These are phyloP conservation scores for Synanthedon formicaeformis DNA, from an alignment of 2,888 invertebrate genomes.

Conservation along the genomic window DNA sequence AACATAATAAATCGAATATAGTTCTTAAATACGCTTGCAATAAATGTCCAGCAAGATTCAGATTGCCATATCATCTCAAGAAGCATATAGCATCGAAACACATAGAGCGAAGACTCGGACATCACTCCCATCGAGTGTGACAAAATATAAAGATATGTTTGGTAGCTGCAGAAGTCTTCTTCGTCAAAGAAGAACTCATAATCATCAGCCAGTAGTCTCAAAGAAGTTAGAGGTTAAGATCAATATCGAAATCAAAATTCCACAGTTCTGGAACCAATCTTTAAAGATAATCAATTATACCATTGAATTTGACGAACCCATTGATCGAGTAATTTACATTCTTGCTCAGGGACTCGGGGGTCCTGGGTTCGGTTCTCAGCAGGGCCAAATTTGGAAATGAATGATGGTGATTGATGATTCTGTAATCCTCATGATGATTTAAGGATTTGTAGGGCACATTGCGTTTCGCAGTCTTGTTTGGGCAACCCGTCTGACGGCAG, in stretches of 20 bases:
- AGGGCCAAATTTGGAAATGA: no score
- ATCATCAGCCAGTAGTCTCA: constrained; percentile 16
- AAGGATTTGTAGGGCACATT: no score
- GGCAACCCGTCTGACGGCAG: no score
- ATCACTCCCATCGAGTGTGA: constrained; percentile 28
- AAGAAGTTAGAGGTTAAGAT: neutral
- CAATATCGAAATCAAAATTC: neutral
- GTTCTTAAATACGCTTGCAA: constrained; percentile 35
- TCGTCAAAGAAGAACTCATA: constrained; percentile 33
- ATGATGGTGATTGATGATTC: no score
- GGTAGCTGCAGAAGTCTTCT: constrained; percentile 34
- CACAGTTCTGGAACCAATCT: no score
- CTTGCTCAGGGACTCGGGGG: no score
- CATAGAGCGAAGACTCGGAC: constrained; percentile 11
- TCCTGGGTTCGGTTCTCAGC: no score
- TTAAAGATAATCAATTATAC: no score
- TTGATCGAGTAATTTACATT: no score
- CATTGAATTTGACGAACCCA: no score
- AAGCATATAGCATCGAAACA: constrained; percentile 38
- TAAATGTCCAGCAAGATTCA: constrained; percentile 41
- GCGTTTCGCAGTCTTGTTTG: no score
- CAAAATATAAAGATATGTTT: constrained; percentile 37
- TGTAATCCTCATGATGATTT: no score
- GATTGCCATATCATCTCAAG: constrained; percentile 34
- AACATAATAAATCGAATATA: constrained; percentile 25